Base-by-base conservation (phyloP, 2,113 vertebrate genomes). In the Archocentrus centrarchus region DNA sequence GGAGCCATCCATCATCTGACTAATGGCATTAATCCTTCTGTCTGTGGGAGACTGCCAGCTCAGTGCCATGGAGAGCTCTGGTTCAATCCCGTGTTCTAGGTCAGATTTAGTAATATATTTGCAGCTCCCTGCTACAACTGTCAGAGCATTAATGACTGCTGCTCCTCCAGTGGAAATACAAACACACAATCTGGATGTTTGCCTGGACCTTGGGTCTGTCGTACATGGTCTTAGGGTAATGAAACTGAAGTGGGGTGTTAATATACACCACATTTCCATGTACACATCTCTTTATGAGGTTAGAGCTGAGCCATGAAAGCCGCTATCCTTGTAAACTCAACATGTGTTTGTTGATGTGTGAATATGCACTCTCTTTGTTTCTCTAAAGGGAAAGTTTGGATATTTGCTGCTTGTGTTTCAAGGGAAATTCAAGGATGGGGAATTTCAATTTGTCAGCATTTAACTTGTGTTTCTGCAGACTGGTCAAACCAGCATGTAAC, bases 21-120 rank as follows among this genome's bases (percentile, higher is more conserved):
- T 88, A 80, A 92, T 92, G 77, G 80, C 81, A 91, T 92, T 90
- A 92, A 91, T 93, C 87, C 81, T 66, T 80, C 59, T 7, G 17
- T 84, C 77, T 88, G 89, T 32, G 82, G 59, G 30, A 59, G 50
- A 41, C 57, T 83, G 70, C 76, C 61, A 75, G 57, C 77, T 70
- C 57, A 58, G 80, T 75, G 80, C 81, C 78, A 59, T 18, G 6
- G 39, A 79, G 79, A 77, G 80, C 64, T 70, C 11, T 61, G 82
- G 47, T 68, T 60, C 73, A 68, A 66, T 89, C 84, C 79, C 83
- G 76, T 77, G 55, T 83, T 81, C 15, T 60, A 53, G 60, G 80
- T 85, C 60, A 83, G 63, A 81, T 60, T 24, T 57, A 14, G 83
- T 75, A 82, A 88, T 78, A 75, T 58, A 66, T 75, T 41, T 57